Evolutionary conservation across 2,113 vertebrate genomes (phyloP).

Genomic region (Rousettus leschenaultii): DNA sequence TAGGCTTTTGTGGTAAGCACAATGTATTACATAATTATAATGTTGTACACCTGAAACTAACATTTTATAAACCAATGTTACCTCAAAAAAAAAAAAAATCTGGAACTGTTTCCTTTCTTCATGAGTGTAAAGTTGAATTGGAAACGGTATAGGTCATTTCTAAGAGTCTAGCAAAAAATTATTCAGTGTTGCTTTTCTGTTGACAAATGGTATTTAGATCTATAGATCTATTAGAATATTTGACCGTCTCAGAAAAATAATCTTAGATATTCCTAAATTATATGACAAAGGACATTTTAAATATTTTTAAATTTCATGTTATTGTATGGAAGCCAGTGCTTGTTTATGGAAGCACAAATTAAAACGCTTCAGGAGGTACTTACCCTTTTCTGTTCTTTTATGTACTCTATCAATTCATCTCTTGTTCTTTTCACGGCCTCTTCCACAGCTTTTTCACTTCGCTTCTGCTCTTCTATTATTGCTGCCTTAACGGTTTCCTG

Average conservation of each 20-base stretch:
- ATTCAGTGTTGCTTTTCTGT: not conserved
- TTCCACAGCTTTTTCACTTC: slow-evolving; percentile 80
- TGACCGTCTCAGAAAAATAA: not conserved
- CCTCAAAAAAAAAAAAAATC: not conserved
- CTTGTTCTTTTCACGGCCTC: slow-evolving; percentile 82
- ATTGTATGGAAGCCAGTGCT: not conserved
- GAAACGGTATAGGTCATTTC: not conserved
- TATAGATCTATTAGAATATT: slow-evolving; percentile 1
- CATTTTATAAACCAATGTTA: not conserved
- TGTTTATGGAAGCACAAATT: not conserved
- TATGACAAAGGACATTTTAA: not conserved
- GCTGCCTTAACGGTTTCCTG: slow-evolving; percentile 83
- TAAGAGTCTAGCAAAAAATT: not conserved
- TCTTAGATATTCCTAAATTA: not conserved
- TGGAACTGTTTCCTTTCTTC: not conserved
- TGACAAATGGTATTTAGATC: not conserved
- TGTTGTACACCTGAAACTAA: not conserved
- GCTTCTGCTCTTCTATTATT: slow-evolving; percentile 81
- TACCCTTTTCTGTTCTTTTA: slow-evolving; percentile 86
- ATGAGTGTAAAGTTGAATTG: not conserved
- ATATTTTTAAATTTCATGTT: not conserved
- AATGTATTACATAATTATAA: not conserved
- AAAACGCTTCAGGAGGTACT: slow-evolving; percentile 67
- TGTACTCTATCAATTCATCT: slow-evolving; percentile 83
- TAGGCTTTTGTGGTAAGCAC: not conserved